phyloP scores from a whole-genome alignment of 2,888 invertebrate genomes.

The Hirudinaria manillensis region DNA sequence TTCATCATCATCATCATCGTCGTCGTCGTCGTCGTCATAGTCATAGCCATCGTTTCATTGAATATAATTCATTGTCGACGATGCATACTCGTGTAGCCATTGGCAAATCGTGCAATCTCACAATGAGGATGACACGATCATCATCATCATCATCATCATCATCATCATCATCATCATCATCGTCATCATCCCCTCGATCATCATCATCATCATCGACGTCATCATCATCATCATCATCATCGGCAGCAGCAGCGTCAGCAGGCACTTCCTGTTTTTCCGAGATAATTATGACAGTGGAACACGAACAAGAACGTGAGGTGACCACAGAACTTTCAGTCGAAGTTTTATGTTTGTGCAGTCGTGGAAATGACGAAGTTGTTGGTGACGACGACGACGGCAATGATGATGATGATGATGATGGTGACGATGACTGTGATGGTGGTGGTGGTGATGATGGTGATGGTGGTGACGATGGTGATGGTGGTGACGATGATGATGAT shows the following conservation, averaged over 20 bases:
- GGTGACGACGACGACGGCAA: slow-evolving; percentile 3
- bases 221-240: background rate
- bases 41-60: background rate
- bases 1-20: background rate
- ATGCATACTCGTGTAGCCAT: background rate
- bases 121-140: background rate
- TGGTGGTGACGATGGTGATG: background rate
- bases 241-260: background rate
- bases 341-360: too few relatives aligned
- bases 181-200: background rate
- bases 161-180: slow-evolving; percentile 7
- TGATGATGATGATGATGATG: slow-evolving; percentile 1
- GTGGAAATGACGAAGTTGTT: background rate
- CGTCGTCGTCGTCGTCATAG: background rate
- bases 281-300: slow-evolving; percentile 11
- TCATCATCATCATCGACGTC: background rate
- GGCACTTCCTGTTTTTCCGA: slow-evolving; percentile 11
- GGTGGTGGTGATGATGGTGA: slow-evolving; percentile 1
- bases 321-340: slow-evolving; percentile 8
- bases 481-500: background rate
- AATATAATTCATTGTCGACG: background rate
- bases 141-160: slow-evolving; percentile 8
- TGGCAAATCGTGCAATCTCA: too few relatives aligned
- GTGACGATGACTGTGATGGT: background rate
- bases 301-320: slow-evolving; percentile 6